Evolutionary conservation across 2,888 invertebrate genomes (phyloP).

Genomic region (Serrognathus titanus): DNA sequence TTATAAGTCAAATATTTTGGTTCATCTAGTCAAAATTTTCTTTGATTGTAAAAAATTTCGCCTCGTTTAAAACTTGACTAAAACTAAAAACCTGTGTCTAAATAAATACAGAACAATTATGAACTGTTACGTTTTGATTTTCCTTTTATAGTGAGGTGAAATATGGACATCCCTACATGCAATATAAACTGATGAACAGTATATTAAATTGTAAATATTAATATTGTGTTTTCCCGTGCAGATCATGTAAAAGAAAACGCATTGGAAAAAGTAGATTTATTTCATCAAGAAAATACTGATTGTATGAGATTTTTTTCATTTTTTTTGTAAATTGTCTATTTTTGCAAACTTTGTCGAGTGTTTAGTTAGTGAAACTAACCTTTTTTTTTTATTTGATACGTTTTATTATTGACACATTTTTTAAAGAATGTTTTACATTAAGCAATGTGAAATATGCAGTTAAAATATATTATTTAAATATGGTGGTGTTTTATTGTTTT

Average conservation of each 20-base stretch:
- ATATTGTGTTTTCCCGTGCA: constrained; percentile 14
- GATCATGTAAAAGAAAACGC: constrained; percentile 6
- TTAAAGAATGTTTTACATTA: too few relatives aligned
- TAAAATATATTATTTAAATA: too few relatives aligned
- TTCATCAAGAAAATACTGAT: constrained; percentile 4
- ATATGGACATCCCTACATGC: neutral
- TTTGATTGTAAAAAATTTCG: neutral
- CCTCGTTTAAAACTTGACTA: too few relatives aligned
- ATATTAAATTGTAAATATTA: constrained; percentile 22
- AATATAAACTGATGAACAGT: constrained; percentile 23
- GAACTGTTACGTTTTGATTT: neutral
- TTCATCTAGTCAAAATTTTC: neutral
- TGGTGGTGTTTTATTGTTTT: too few relatives aligned
- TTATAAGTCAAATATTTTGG: neutral
- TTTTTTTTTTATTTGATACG: constrained; percentile 4
- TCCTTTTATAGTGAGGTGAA: constrained; percentile 1
- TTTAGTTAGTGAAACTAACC: constrained; percentile 13
- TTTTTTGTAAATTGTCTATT: constrained; percentile 3
- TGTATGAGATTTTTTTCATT: constrained; percentile 9
- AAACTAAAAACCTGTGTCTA: neutral
- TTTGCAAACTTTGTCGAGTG: neutral
- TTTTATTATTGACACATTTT: constrained; percentile 41
- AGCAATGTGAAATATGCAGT: too few relatives aligned
- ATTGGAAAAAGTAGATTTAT: constrained; percentile 9
- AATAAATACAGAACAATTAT: neutral